phyloP scores from a whole-genome alignment of 2,888 invertebrate species.

The Chymomyza procnemis region DNA sequence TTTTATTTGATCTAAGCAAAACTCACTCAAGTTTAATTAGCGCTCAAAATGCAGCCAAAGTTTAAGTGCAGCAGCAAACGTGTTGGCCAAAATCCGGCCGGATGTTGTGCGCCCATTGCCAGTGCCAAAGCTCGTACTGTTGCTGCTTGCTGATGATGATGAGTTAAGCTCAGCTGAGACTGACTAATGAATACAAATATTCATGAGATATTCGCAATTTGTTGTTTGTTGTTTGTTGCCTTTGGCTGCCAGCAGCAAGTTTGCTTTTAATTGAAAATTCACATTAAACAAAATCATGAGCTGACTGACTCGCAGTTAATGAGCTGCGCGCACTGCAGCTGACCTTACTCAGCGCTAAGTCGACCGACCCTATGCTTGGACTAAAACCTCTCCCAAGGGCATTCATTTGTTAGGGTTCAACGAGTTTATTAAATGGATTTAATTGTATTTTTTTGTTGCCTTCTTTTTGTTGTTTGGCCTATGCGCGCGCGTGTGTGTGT shows the following conservation, averaged over 20 bases:
- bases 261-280: conserved; percentile 56
- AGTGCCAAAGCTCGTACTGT: conserved; percentile 12
- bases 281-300: conserved; percentile 13
- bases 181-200: conserved; percentile 63
- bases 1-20: background rate
- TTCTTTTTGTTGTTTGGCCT: background rate
- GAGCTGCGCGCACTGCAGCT: conserved; percentile 48
- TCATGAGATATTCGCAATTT: conserved; percentile 10
- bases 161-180: background rate
- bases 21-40: conserved; percentile 60
- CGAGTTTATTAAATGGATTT: conserved; percentile 69
- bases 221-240: background rate
- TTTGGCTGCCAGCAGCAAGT: background rate
- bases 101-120: conserved; percentile 28
- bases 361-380: background rate
- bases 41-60: conserved; percentile 19
- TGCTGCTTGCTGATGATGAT: conserved; percentile 10
- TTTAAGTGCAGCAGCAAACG: background rate
- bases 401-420: conserved; percentile 59
- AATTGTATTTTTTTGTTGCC: conserved; percentile 48
- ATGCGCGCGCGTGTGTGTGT: background rate
- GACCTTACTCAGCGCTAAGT: background rate
- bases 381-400: conserved; percentile 43
- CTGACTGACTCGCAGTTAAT: conserved; percentile 51
- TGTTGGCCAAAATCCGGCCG: conserved; percentile 38